phyloP scores from a whole-genome alignment of 2,888 invertebrate genomes.

The Mycalesis mineus region DNA sequence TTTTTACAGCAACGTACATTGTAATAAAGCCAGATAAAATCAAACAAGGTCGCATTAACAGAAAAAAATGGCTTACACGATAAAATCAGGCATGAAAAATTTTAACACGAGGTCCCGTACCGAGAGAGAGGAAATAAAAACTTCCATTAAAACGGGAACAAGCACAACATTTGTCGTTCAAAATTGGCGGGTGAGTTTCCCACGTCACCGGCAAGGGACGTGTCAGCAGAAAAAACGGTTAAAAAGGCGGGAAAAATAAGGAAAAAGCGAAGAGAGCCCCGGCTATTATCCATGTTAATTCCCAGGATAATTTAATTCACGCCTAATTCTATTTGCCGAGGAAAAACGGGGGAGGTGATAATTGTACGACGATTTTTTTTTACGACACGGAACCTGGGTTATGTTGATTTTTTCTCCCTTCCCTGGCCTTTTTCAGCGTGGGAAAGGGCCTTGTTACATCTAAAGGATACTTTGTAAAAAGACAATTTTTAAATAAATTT shows the following conservation, averaged over 20 bases:
- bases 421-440: conserved; percentile 45
- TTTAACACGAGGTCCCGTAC: conserved; percentile 15
- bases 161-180: conserved; percentile 36
- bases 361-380: conserved; percentile 68
- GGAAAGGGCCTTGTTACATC: conserved; percentile 41
- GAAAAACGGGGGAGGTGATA: conserved; percentile 73
- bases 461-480: too few species aligned
- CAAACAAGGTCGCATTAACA: conserved; percentile 1
- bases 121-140: conserved; percentile 40
- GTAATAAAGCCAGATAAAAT: background rate
- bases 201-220: conserved; percentile 44
- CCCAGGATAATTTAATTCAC: conserved; percentile 75
- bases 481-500: too few species aligned
- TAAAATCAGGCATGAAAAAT: conserved; percentile 14
- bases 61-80: conserved; percentile 2
- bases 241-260: conserved; percentile 59
- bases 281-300: conserved; percentile 77
- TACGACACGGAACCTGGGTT: conserved; percentile 47
- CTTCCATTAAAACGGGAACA: conserved; percentile 33
- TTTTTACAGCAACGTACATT: background rate
- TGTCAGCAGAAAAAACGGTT: conserved; percentile 49
- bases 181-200: conserved; percentile 55
- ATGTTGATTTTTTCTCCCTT: conserved; percentile 46
- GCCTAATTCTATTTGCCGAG: conserved; percentile 76
- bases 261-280: conserved; percentile 61